Evolutionary conservation across 2,113 vertebrate species (phyloP), one percentile per base, ranked within the genome.

Genomic region (Opisthocomus hoazin): DNA sequence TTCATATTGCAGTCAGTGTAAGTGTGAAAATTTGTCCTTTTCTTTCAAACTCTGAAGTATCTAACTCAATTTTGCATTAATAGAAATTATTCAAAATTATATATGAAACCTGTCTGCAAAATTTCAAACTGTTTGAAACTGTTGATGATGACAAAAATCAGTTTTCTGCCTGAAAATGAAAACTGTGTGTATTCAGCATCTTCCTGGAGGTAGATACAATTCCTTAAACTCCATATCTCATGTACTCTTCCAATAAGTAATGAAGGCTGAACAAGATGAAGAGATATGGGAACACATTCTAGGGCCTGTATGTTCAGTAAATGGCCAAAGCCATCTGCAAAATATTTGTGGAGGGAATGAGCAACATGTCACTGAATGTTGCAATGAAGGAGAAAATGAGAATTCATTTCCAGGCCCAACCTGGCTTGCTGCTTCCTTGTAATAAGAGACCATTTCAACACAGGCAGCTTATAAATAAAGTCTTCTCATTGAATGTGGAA

Each of bases 381-480:
- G 77, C 77, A 94, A 37, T 69, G 81, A 93, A 87, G 81, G 86
- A 96, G 94, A 94, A 95, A 96, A 90, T 73, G 77, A 94, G 89
- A 94, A 79, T 89, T 93, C 91, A 56, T 96, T 96, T 95, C 86
- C 94, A 96, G 70, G 50, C 95, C 94, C 87, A 96, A 96, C 81
- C 91, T 96, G 95, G 89, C 91, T 95, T 96, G 70, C 94, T 87
- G 84, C 87, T 96, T 96, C 94, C 96, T 94, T 87, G 93, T 94
- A 97, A 97, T 93, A 96, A 85, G 96, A 96, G 82, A 91, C 89
- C 94, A 89, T 94, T 96, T 97, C 91, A 94, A 96, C 93, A 80
- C 89, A 95, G 84, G 94, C 96, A 96, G 96, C 94, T 96, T 96
- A 97, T 96, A 96, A 96, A 97, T 96, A 96, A 96, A 95, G 91